These are phyloP conservation scores for Scyliorhinus canicula DNA, from an alignment of 2,797 vertebrate species.

Conservation along the genomic window DNA sequence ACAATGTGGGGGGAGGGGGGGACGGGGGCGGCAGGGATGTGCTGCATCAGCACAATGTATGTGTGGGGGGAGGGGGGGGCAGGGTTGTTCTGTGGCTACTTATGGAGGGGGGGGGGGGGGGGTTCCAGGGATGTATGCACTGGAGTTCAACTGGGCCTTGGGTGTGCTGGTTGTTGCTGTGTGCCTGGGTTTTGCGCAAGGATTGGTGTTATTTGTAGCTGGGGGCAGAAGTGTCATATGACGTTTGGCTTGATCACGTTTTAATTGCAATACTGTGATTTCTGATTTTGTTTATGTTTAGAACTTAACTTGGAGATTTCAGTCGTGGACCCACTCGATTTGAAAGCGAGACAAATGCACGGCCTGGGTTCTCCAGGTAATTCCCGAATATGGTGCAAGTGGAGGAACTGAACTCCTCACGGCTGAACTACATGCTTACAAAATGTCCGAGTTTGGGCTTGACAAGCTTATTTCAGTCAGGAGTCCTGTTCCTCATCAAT, in stretches of 20 bases:
- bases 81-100: too few relatives aligned
- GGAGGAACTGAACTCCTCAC: background rate
- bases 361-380: background rate
- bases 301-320: slow-evolving; percentile 25
- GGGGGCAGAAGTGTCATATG: too few relatives aligned
- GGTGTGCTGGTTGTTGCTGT: background rate
- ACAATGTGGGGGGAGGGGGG: too few relatives aligned
- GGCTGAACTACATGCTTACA: background rate
- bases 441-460: background rate
- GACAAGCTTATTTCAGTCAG: background rate
- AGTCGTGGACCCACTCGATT: background rate
- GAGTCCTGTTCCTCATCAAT: background rate
- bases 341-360: background rate
- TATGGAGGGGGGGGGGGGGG: too few relatives aligned
- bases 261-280: background rate
- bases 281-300: background rate
- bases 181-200: background rate
- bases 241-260: background rate
- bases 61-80: too few relatives aligned
- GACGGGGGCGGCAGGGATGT: too few relatives aligned
- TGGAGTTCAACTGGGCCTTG: too few relatives aligned
- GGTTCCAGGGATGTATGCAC: too few relatives aligned
- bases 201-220: background rate
- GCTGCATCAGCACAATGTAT: too few relatives aligned
- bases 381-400: background rate